Evolutionary conservation across 2,797 vertebrate species (phyloP).

Genomic region (Melanotaenia nigrans): DNA sequence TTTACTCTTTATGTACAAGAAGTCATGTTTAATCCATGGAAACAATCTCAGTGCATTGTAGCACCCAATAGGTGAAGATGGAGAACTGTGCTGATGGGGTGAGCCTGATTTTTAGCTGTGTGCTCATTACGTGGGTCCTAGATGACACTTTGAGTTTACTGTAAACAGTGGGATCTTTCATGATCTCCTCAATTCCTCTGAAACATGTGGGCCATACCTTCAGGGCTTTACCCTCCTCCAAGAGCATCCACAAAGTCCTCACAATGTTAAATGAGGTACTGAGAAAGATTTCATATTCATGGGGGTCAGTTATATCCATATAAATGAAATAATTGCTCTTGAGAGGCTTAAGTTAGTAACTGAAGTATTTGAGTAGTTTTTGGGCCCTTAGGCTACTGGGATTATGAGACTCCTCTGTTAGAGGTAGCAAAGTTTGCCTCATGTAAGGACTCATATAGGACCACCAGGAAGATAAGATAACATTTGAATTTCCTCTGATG

Average conservation of each 20-base stretch:
- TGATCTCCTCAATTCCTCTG: slow-evolving; percentile 64
- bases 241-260: slow-evolving; percentile 61
- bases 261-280: slow-evolving; percentile 71
- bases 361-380: slow-evolving; percentile 65
- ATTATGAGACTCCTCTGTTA: slow-evolving; percentile 41
- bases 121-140: slow-evolving; percentile 41
- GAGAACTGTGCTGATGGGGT: slow-evolving; percentile 15
- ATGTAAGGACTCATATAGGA: neutral
- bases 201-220: slow-evolving; percentile 77
- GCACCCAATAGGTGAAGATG: slow-evolving; percentile 15
- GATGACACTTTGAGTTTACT: slow-evolving; percentile 71
- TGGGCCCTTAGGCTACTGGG: slow-evolving; percentile 61
- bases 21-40: neutral
- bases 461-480: slow-evolving; percentile 13
- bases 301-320: slow-evolving; percentile 75
- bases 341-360: slow-evolving; percentile 76
- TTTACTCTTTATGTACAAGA: neutral
- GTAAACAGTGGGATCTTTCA: slow-evolving; percentile 76
- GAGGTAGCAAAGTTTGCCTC: slow-evolving; percentile 7
- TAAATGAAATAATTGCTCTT: slow-evolving; percentile 81
- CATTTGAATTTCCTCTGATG: neutral
- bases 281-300: slow-evolving; percentile 84
- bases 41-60: neutral
- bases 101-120: slow-evolving; percentile 40
- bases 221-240: slow-evolving; percentile 70